Evolutionary conservation across 1,140 invertebrate genomes (phyloP).

Genomic region (Leptopilina boulardi): DNA sequence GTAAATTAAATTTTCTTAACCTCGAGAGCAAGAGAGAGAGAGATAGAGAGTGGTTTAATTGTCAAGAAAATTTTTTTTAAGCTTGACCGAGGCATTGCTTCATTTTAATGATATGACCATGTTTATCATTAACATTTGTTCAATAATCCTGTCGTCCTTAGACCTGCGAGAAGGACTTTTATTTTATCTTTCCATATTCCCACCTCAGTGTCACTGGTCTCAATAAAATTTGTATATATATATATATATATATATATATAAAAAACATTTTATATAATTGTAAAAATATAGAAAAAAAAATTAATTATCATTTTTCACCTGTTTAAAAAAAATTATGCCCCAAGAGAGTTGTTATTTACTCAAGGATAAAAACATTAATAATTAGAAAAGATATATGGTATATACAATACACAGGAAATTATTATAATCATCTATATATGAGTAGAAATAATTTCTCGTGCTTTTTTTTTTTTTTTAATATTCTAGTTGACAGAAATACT

Average conservation of each 20-base stretch:
- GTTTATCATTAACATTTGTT: neutral
- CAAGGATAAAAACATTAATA: neutral
- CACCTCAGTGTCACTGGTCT: neutral
- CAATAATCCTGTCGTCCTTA: conserved; percentile 13
- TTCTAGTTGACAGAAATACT: no score
- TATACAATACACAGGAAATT: neutral
- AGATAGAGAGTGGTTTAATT: no score
- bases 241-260: no score
- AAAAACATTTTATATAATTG: conserved; percentile 10
- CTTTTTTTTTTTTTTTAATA: no score
- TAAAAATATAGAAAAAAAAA: neutral
- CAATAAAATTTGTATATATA: neutral
- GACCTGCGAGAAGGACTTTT: neutral
- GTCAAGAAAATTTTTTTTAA: neutral
- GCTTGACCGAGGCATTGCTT: neutral
- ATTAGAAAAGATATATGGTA: neutral
- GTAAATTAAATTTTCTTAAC: neutral
- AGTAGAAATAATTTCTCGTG: no score
- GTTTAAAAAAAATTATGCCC: neutral
- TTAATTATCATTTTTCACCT: neutral
- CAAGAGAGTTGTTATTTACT: neutral
- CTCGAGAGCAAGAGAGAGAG: no score
- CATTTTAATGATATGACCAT: conserved; percentile 14
- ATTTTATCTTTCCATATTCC: neutral
- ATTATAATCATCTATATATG: neutral